A percentile compares a stretch with the other conserved stretches of the same genome.
Conservation (phyloP, 1,140 invertebrate species). For the Drosophila prosaltans region DNA sequence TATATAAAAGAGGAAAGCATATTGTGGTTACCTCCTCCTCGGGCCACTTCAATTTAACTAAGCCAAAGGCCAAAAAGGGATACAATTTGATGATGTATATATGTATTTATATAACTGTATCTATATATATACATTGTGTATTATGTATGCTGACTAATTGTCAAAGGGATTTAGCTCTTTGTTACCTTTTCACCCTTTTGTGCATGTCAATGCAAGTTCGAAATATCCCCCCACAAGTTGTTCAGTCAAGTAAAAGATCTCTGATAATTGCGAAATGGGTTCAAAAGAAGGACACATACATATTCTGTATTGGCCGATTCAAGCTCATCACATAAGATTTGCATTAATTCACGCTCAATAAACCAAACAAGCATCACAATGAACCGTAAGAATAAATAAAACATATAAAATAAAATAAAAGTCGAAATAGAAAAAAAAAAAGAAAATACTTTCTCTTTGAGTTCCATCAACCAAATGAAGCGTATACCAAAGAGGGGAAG, state of each 20-base stretch:
- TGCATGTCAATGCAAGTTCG: slow-evolving; percentile 61
- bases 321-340: slow-evolving; percentile 30
- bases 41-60: slow-evolving; percentile 72
- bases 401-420: slow-evolving; percentile 7
- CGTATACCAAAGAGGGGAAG: background rate
- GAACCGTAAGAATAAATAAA: slow-evolving; percentile 19
- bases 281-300: slow-evolving; percentile 32
- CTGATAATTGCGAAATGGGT: slow-evolving; percentile 60
- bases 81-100: slow-evolving; percentile 35
- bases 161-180: slow-evolving; percentile 50
- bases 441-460: slow-evolving; percentile 18
- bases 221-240: slow-evolving; percentile 31
- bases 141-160: slow-evolving; percentile 57
- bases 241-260: slow-evolving; percentile 69
- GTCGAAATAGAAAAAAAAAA: background rate
- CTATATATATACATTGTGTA: background rate
- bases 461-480: slow-evolving; percentile 21
- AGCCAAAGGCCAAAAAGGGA: slow-evolving; percentile 38
- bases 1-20: slow-evolving; percentile 60
- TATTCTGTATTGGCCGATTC: background rate
- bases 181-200: background rate
- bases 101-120: slow-evolving; percentile 36
- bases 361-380: slow-evolving; percentile 33
- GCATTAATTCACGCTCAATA: slow-evolving; percentile 64
- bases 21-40: slow-evolving; percentile 68